Evolutionary conservation across 2,113 vertebrate species (phyloP).

Genomic region (Diadophis punctatus): DNA sequence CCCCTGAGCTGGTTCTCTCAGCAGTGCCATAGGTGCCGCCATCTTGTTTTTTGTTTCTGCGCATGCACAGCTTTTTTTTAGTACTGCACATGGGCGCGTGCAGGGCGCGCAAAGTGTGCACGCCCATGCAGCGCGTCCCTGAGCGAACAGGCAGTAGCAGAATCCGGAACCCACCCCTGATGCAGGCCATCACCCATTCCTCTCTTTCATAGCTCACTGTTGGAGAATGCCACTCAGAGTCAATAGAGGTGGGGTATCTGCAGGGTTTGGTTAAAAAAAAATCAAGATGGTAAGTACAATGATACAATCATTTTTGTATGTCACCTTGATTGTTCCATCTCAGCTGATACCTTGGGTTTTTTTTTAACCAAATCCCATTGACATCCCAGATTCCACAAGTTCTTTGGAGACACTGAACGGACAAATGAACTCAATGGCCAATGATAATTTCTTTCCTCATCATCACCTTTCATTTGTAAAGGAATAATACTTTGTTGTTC

Average conservation of each 20-base stretch:
- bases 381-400: neutral
- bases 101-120: too few relatives aligned
- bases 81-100: too few relatives aligned
- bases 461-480: neutral
- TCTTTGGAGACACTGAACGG: neutral
- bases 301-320: neutral
- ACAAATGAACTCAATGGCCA: neutral
- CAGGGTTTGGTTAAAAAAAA: neutral
- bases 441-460: neutral
- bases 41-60: too few relatives aligned
- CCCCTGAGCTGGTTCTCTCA: too few relatives aligned
- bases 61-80: too few relatives aligned
- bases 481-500: neutral
- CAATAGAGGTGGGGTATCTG: neutral
- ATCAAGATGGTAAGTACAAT: neutral
- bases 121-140: too few relatives aligned
- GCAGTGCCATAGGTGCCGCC: too few relatives aligned
- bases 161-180: neutral
- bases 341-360: neutral
- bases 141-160: too few relatives aligned
- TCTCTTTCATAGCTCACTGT: constrained; percentile 55
- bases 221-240: constrained; percentile 27
- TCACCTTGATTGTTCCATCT: neutral
- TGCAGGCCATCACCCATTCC: constrained; percentile 50
- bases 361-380: neutral